phyloP scores from a whole-genome alignment of 2,113 vertebrate species.

The Candoia aspera region DNA sequence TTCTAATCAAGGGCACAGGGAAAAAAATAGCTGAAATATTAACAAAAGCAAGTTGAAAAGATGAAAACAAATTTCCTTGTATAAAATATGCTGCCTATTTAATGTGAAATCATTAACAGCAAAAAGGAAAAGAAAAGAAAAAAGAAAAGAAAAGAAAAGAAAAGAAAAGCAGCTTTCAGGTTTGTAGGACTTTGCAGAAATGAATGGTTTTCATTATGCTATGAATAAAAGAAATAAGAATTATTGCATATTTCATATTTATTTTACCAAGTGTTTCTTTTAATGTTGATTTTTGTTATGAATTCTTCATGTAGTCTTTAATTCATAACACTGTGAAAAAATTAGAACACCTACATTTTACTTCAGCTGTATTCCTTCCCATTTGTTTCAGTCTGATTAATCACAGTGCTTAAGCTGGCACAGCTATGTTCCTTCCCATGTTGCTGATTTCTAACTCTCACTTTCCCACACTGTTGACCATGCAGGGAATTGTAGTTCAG shows the following conservation, averaged over 20 bases:
- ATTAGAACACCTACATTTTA: slow-evolving; percentile 53
- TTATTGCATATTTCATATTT: neutral
- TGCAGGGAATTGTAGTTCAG: neutral
- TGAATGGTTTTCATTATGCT: neutral
- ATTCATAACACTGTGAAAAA: slow-evolving; percentile 19
- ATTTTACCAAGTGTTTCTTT: slow-evolving; percentile 12
- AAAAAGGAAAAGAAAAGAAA: neutral
- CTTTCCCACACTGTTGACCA: neutral
- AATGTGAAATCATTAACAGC: neutral
- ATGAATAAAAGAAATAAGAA: neutral
- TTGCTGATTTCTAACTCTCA: neutral
- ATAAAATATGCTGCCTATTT: neutral
- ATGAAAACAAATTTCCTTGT: neutral
- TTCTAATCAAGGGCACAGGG: slow-evolving; percentile 29
- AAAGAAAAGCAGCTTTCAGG: neutral
- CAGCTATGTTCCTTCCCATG: neutral
- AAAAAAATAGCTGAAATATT: slow-evolving; percentile 21
- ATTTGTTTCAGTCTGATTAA: slow-evolving; percentile 49
- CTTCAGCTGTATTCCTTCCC: slow-evolving; percentile 38
- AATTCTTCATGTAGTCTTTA: neutral
- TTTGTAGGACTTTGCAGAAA: neutral
- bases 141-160: neutral
- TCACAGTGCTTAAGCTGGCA: slow-evolving; percentile 34
- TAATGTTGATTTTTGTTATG: neutral
- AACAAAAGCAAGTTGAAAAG: slow-evolving; percentile 5